Evolutionary conservation across 2,888 invertebrate genomes (phyloP), one percentile per base, ranked within the genome.

Genomic region (Rhamphomyia laevipes): DNA sequence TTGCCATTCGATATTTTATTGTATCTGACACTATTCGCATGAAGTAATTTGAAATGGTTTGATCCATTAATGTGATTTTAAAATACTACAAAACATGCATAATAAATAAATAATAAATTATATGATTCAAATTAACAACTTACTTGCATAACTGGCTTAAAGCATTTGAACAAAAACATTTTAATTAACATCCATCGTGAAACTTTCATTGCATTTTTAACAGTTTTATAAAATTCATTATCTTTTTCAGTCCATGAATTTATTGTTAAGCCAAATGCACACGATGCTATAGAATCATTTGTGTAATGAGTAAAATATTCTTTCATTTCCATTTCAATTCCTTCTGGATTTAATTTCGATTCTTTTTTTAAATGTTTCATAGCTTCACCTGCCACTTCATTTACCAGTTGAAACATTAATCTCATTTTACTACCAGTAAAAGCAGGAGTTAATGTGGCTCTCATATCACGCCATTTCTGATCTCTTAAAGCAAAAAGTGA

Each of bases 191-290:
- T 57, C 30, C 35, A 3, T 1, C 55, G 56, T 0, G 57, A 59
- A 47, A 76, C 73, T 9, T 65, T 65, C 0, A 75, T 73, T 10
- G 71, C 60, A 12, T 61, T 63, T 52, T 73, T 74, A 17, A 76
- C 77, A 67, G 70, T 74, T 23, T 57, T 45, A 55, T 74, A 79
- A 59, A 81, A 80, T 23, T 73, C 61, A 54, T 79, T 78, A 1
- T 76, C 58, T 10, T 62, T 65, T 0, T 79, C 68, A 7, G 63
- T 60, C 15, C 75, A 65, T 0, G 80, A 78, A 57, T 80, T 71
- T 3, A 77, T 70, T 52, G 61, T 63, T 3, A 74, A 56, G 2
- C 74, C 74, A 54, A 73, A 74, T 0, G 73, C 73, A 15, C 67
- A 63, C 0, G 71, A 65, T 0, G 73, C 73, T 11, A 74, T 72